Percentiles rank a stretch among this genome's conserved stretches.
Conservation (phyloP, 2,797 vertebrate species). For the Halcyon leucocephala region DNA sequence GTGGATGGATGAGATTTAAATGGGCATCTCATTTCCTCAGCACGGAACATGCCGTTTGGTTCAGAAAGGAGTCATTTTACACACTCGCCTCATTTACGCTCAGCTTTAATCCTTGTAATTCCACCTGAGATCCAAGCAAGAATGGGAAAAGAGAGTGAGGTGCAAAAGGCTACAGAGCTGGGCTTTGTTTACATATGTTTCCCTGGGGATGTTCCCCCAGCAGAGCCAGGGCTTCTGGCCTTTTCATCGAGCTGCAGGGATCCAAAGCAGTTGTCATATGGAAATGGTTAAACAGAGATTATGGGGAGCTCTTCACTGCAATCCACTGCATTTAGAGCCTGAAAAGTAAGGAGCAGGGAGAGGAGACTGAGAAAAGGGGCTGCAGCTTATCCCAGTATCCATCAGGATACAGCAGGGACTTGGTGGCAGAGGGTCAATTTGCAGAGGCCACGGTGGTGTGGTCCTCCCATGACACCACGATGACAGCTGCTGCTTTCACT, state of each 20-base stretch:
- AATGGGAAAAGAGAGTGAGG: constrained; percentile 86
- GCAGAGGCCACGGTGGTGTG: neutral
- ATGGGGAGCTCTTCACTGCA: constrained; percentile 82
- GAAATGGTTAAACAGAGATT: constrained; percentile 87
- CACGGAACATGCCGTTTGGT: constrained; percentile 89
- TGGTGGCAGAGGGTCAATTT: neutral
- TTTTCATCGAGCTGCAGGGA: constrained; percentile 84
- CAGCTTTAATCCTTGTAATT: constrained; percentile 90
- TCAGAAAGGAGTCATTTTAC: constrained; percentile 92
- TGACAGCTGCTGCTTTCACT: neutral
- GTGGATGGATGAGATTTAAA: constrained; percentile 93
- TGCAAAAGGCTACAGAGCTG: constrained; percentile 81
- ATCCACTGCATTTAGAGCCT: constrained; percentile 80
- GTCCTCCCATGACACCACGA: neutral
- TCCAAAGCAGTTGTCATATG: constrained; percentile 88
- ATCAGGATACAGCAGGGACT: neutral
- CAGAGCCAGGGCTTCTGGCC: constrained; percentile 84
- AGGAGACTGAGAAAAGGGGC: neutral
- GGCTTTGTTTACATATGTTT: constrained; percentile 88
- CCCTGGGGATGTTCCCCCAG: constrained; percentile 78
- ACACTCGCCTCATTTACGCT: constrained; percentile 91
- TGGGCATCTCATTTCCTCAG: constrained; percentile 97
- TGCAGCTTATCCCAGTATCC: neutral
- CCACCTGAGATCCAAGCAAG: constrained; percentile 87
- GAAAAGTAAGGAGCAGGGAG: neutral